Base-by-base conservation (phyloP, 2,888 invertebrate genomes). In the Mesochorus sp. region DNA sequence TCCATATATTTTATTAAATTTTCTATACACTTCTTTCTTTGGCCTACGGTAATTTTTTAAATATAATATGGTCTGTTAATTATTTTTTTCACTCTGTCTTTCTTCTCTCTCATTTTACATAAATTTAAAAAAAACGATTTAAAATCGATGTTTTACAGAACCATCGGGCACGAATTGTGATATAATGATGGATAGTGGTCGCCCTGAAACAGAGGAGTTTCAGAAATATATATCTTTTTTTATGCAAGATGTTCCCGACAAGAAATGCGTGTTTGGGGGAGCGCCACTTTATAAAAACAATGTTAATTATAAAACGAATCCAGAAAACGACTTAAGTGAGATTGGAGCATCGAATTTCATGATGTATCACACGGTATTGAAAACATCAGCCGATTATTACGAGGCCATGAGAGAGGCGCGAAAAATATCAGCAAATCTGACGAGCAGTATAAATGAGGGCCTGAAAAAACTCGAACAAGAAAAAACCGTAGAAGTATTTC, bases 301-400 rank as follows among this genome's bases (percentile, higher is more conserved):
- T 0, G 95, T 96, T 31, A 94, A 94, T 87, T 94, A 94, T 77
- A 79, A 88, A 10, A 89, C 88, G 0, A 87, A 92, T 83, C 81
- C 84, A 0, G 86, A 82, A 6, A 86, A 91, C 8, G 87, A 91
- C 1, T 85, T 92, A 17, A 91, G 94, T 0, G 84, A 88, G 1
- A 94, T 97, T 0, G 94, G 94, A 0, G 95, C 98, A 0, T 96
- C 96, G 0, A 97, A 98, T 90, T 99, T 97, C 91, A 98, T 97
- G 96, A 94, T 97, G 0, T 99, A 98, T 91, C 99, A 99, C 92
- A 96, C 97, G 0, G 96, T 98, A 17, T 91, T 99, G 47, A 97
- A 97, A 91, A 94, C 95, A 0, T 98, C 98, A 0, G 91, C 93
- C 6, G 99, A 99, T 90, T 99, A 97, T 90, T 98, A 97, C 85